Evolutionary conservation across 2,797 vertebrate genomes (phyloP).

Genomic region (Takifugu rubripes): DNA sequence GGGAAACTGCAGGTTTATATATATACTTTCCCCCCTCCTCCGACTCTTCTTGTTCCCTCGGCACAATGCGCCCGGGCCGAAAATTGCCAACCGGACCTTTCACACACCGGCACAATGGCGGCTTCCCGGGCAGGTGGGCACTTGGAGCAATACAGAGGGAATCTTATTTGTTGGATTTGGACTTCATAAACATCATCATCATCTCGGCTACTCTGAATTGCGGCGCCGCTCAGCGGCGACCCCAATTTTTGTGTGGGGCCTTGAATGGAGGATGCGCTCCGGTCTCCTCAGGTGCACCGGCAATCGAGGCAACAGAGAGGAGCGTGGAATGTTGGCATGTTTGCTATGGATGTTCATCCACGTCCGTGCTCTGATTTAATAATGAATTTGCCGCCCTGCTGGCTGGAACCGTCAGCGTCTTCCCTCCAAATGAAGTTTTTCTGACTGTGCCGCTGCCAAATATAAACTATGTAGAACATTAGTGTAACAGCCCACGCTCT

Average conservation of each 20-base stretch:
- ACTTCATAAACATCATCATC: conserved; percentile 73
- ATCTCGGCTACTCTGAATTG: conserved; percentile 52
- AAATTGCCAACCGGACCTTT: conserved; percentile 54
- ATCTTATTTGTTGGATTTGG: conserved; percentile 65
- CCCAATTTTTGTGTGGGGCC: conserved; percentile 64
- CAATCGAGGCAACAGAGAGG: conserved; percentile 54
- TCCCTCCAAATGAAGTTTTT: conserved; percentile 64
- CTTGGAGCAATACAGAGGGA: conserved; percentile 49
- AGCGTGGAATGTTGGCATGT: conserved; percentile 28
- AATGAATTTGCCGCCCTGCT: conserved; percentile 36
- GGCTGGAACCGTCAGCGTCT: conserved; percentile 64
- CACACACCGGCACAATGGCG: conserved; percentile 35
- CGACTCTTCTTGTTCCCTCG: not conserved
- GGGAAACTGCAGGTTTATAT: conserved; percentile 1
- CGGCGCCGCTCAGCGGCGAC: conserved; percentile 45
- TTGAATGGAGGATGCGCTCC: conserved; percentile 36
- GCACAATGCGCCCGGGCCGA: conserved; percentile 33
- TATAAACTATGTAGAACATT: conserved; percentile 70
- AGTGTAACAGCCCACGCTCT: conserved; percentile 67
- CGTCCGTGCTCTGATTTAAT: conserved; percentile 64
- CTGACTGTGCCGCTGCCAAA: conserved; percentile 58
- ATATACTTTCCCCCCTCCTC: not conserved
- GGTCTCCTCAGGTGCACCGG: conserved; percentile 23
- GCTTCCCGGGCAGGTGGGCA: conserved; percentile 45
- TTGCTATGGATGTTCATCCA: conserved; percentile 15